Base-by-base conservation (phyloP, 2,797 vertebrate genomes). In the Tangara arthus region DNA sequence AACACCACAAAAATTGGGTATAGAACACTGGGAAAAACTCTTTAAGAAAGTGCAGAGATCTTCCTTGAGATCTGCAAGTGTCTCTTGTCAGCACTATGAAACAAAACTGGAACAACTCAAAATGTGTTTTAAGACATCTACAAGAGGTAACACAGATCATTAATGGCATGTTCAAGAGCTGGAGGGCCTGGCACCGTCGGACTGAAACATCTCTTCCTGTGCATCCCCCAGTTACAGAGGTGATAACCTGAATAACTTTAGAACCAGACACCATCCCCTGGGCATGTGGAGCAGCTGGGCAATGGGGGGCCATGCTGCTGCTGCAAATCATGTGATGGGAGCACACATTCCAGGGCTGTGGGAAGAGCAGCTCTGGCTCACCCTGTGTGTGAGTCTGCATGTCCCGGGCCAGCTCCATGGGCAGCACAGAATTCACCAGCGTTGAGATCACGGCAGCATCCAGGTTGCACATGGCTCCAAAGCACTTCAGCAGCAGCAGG, bases 321-420 rank as follows among this genome's bases (percentile, higher is more conserved):
- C 88, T 56, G n/a, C 66, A 70, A 64, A 34, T 30, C 24, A 9
- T 7, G 24, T 23, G 13, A 6, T 3, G 24, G 42, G 50, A 73
- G 56, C n/a, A 30, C 21, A 30, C 0, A 0, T 16, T 28, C 56
- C n/a, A 53, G n/a, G 24, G 60, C 65, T 5, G 7, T 19, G 30
- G 20, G 60, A 34, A 6, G 22, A 52, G 68, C 59, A 73, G 68
- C 50, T 19, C 15, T 42, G 42, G 56, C 96, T 97, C 92, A 99
- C 99, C 99, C 96, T 99, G 99, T 0, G 98, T 99, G 98, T 99
- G 98, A 1, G 98, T 98, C 98, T 99, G 99, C 85, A 99, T 98
- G 97, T 99, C 99, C n/a, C 99, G 97, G 7, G 99, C 99, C 95
- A 99, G 98, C 97, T 99, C 99, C 99, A 99, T 99, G 0, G 99